phyloP scores from a whole-genome alignment of 1,140 invertebrate species.

The Holcopasites calliopsidis region DNA sequence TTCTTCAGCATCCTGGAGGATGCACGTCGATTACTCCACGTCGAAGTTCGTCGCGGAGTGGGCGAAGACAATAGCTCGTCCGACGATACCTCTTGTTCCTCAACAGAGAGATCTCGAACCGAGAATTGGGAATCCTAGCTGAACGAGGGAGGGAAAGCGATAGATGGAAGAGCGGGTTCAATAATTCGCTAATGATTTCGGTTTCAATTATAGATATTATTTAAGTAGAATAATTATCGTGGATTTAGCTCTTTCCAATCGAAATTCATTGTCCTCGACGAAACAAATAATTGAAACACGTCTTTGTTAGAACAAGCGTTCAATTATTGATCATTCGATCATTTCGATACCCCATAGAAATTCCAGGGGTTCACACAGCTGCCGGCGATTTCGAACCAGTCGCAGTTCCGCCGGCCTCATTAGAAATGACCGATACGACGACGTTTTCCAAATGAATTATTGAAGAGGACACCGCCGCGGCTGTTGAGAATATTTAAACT shows the following conservation, averaged over 20 bases:
- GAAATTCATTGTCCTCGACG: too few relatives aligned
- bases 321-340: too few relatives aligned
- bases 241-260: too few relatives aligned
- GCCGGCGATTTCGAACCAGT: neutral
- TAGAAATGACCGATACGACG: slow-evolving; percentile 41
- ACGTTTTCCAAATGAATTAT: slow-evolving; percentile 62
- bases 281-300: too few relatives aligned
- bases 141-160: neutral
- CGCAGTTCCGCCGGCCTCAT: slow-evolving; percentile 23
- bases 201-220: too few relatives aligned
- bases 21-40: slow-evolving; percentile 44
- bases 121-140: neutral
- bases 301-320: too few relatives aligned
- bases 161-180: neutral
- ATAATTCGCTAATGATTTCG: too few relatives aligned
- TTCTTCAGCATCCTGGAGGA: slow-evolving; percentile 19
- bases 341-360: neutral
- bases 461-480: slow-evolving; percentile 44
- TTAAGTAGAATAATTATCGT: too few relatives aligned
- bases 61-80: slow-evolving; percentile 66
- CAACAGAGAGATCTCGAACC: slow-evolving; percentile 15
- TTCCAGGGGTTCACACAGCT: neutral
- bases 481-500: slow-evolving; percentile 58
- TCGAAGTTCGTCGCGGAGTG: slow-evolving; percentile 59
- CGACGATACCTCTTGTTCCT: slow-evolving; percentile 39